Evolutionary conservation across 1,140 invertebrate species (phyloP).

Genomic region (Charaxes varanes): DNA sequence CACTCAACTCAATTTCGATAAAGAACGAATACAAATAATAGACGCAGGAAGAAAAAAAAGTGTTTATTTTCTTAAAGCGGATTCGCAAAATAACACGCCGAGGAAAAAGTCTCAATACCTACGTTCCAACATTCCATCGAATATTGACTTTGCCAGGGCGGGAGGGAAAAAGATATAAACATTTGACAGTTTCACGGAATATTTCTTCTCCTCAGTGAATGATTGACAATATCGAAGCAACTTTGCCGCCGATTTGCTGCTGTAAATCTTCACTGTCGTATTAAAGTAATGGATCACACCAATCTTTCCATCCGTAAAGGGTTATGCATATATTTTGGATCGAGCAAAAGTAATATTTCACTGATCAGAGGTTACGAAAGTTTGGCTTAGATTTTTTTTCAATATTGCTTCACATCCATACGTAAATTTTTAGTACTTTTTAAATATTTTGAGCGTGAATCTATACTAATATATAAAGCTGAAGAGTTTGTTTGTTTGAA

Average conservation of each 20-base stretch:
- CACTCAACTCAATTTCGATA: constrained; percentile 2
- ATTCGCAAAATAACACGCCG: constrained; percentile 41
- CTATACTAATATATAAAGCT: too few species aligned
- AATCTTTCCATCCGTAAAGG: constrained; percentile 7
- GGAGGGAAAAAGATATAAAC: constrained; percentile 50
- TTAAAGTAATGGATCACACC: constrained; percentile 20
- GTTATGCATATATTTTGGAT: constrained; percentile 13
- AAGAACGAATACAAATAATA: constrained; percentile 10
- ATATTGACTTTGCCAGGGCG: constrained; percentile 48
- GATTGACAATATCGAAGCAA: constrained; percentile 39
- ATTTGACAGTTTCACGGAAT: constrained; percentile 49
- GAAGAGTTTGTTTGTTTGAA: too few species aligned
- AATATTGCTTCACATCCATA: too few species aligned
- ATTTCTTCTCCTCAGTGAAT: constrained; percentile 34
- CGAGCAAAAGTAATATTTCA: too few species aligned
- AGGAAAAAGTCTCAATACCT: constrained; percentile 42
- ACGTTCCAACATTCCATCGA: constrained; percentile 38
- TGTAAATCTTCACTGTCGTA: constrained; percentile 33
- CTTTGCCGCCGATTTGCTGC: constrained; percentile 25
- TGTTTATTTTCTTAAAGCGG: constrained; percentile 39
- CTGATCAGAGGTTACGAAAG: constrained; percentile 11
- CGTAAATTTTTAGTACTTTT: too few species aligned
- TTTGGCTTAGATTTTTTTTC: too few species aligned
- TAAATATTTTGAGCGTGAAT: too few species aligned
- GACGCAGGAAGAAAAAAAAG: constrained; percentile 16